phyloP scores from a whole-genome alignment of 2,888 invertebrate species.

The Stenodera caucasica region DNA sequence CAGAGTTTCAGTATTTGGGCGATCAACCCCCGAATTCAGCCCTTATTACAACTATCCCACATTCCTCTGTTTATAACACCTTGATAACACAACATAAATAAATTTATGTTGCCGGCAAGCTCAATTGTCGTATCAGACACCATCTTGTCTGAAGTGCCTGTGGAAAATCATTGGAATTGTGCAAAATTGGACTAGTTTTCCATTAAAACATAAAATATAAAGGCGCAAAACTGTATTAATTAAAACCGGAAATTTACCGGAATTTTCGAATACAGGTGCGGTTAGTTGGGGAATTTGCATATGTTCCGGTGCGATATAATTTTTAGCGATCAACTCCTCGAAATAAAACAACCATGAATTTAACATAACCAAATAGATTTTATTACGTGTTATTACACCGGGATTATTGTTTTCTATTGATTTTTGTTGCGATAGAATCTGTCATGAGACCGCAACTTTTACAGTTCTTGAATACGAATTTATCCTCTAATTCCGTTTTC shows the following conservation, averaged over 20 bases:
- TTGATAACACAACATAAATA: neutral
- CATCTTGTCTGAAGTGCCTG: neutral
- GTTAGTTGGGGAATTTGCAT: neutral
- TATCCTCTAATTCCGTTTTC: constrained; percentile 12
- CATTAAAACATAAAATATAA: neutral
- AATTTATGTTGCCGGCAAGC: neutral
- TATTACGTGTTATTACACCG: no score
- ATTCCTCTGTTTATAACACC: constrained; percentile 2
- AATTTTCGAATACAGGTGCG: constrained; percentile 1
- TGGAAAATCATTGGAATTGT: neutral
- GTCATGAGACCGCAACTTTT: constrained; percentile 10
- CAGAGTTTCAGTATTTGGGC: neutral
- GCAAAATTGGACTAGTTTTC: neutral
- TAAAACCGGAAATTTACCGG: neutral
- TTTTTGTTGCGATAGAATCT: no score
- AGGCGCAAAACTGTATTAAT: neutral
- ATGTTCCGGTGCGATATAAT: neutral
- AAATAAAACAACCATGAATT: no score
- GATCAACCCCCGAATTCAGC: neutral
- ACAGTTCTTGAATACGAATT: constrained; percentile 21
- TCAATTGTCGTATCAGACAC: neutral
- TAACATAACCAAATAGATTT: no score
- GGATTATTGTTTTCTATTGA: no score
- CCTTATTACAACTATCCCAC: neutral
- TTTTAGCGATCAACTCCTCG: neutral